phyloP scores from a whole-genome alignment of 2,113 vertebrate genomes.

The Pardalotus punctatus region DNA sequence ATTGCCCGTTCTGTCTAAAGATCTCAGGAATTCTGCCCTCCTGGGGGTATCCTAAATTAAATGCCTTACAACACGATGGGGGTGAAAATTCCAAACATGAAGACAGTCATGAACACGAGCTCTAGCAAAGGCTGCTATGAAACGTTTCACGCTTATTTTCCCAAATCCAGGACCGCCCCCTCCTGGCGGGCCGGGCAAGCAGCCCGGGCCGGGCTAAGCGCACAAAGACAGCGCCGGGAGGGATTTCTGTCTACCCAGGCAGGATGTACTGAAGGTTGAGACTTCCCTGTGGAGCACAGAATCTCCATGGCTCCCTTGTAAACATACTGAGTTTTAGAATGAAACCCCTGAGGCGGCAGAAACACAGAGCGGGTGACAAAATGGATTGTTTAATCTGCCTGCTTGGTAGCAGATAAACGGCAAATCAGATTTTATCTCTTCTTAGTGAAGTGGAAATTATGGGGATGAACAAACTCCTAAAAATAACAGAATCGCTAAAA shows the following conservation, averaged over 20 bases:
- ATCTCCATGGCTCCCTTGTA: background rate
- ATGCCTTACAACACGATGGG: background rate
- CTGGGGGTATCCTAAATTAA: background rate
- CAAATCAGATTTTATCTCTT: background rate
- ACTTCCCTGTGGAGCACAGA: rapidly evolving
- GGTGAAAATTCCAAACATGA: background rate
- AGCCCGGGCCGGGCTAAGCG: background rate
- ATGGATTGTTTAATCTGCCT: background rate
- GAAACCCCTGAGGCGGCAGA: background rate
- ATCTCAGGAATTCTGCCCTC: background rate
- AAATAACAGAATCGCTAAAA: constrained; percentile 25
- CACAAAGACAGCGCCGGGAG: background rate
- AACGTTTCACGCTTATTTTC: background rate
- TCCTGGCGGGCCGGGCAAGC: background rate
- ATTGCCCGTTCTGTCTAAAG: background rate
- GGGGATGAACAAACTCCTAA: background rate
- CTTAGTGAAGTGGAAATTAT: background rate
- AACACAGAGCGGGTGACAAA: background rate
- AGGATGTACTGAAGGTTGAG: rapidly evolving
- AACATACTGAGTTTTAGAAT: background rate
- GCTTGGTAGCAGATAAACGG: background rate
- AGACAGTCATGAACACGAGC: background rate
- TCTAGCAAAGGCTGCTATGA: background rate
- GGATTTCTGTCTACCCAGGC: background rate
- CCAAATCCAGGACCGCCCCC: background rate